These are phyloP conservation scores for Pogoniulus pusillus DNA, from an alignment of 2,797 vertebrate species.

Conservation along the genomic window DNA sequence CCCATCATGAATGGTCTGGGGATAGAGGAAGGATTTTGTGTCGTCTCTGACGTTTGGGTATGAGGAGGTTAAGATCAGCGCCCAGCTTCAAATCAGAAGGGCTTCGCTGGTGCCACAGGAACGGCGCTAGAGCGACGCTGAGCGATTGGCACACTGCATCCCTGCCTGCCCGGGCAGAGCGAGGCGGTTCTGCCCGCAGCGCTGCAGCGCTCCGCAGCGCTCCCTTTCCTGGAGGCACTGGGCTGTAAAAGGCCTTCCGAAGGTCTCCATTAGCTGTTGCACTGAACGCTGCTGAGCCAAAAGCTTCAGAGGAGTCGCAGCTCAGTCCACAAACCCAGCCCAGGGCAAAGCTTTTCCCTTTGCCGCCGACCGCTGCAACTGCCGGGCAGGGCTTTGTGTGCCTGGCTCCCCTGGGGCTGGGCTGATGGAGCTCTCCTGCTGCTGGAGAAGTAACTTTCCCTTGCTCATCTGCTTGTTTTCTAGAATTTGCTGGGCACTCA, in stretches of 20 bases:
- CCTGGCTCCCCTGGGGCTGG: background rate
- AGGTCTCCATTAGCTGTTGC: background rate
- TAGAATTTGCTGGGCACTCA: constrained; percentile 96
- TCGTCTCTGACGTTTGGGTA: background rate
- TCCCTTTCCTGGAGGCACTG: background rate
- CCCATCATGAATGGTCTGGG: background rate
- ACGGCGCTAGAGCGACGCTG: background rate
- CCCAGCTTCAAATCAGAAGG: background rate
- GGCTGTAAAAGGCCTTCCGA: background rate
- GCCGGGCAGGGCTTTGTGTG: background rate
- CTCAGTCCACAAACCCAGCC: background rate
- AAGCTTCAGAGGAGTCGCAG: background rate
- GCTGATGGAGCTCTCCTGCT: background rate
- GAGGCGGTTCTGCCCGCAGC: background rate
- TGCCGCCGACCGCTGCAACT: background rate
- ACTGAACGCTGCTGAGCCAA: background rate
- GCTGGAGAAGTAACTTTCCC: background rate
- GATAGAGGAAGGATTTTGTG: background rate
- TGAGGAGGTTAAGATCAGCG: background rate
- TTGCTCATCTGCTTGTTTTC: constrained; percentile 56
- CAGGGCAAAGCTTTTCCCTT: background rate
- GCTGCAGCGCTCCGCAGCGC: background rate
- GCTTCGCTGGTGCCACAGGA: background rate
- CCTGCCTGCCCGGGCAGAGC: background rate
- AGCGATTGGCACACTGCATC: background rate